A percentile compares a stretch with the other conserved stretches of the same genome.
Conservation (phyloP, 2,797 vertebrate genomes). For the Rhodeus uyekii region DNA sequence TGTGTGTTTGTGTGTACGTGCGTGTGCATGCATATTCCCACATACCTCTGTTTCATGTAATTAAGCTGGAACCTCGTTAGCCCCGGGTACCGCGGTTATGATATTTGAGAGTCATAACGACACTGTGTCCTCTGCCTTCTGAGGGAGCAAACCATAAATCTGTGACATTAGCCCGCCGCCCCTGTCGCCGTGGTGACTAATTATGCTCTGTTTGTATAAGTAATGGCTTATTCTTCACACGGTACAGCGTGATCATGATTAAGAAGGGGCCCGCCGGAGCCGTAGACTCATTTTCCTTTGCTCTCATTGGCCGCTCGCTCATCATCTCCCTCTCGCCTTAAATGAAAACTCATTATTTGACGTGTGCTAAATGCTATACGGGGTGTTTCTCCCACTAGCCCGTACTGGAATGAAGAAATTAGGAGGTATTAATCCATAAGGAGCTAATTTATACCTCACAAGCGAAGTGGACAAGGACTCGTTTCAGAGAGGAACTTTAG, state of each 20-base stretch:
- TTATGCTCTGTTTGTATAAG: conserved; percentile 74
- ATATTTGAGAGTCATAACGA: conserved; percentile 58
- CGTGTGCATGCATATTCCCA: background rate
- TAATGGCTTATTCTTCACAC: conserved; percentile 67
- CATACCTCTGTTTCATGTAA: conserved; percentile 27
- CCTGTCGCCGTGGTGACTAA: conserved; percentile 68
- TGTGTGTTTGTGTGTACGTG: too few relatives aligned
- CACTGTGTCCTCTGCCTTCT: conserved; percentile 70
- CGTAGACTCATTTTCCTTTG: conserved; percentile 19
- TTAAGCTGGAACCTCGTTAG: conserved; percentile 34
- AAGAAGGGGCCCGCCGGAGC: conserved; percentile 53
- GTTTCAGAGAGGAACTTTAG: background rate
- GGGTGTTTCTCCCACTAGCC: conserved; percentile 38
- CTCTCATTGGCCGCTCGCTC: conserved; percentile 27
- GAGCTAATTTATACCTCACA: conserved; percentile 62
- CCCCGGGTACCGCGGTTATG: conserved; percentile 41
- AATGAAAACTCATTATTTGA: conserved; percentile 32
- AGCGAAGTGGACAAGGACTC: conserved; percentile 40
- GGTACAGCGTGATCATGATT: conserved; percentile 60
- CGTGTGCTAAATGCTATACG: conserved; percentile 50
- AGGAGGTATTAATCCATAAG: conserved; percentile 66
- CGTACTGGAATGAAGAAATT: conserved; percentile 61
- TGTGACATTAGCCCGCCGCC: conserved; percentile 71
- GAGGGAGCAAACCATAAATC: conserved; percentile 69
- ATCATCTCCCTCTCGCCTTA: conserved; percentile 16